Evolutionary conservation across 2,113 vertebrate genomes (phyloP), one percentile per base, ranked within the genome.

Genomic region (Centropus unirufus): DNA sequence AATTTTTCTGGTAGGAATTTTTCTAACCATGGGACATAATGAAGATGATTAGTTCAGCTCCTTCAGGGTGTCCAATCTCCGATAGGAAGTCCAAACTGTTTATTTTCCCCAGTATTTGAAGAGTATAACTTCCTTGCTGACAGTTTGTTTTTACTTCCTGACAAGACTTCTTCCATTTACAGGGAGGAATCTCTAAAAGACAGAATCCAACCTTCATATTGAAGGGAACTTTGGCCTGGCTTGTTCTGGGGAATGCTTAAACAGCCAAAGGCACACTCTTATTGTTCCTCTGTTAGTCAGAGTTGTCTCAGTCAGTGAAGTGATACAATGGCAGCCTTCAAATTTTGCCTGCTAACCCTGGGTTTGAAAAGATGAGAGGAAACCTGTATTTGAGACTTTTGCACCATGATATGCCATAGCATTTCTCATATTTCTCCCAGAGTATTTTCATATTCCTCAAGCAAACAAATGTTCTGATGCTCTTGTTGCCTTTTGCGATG

Each of bases 161-260:
- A 24, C 5, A 62, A 44, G 19, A 44, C 3, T 66, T 76, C 12
- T 82, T 64, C 20, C 10, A n/a, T 61, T 72, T 0, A 0, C 2
- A 64, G 78, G 29, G 18, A 87, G 7, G 23, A 75, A 52, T 44
- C 17, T 46, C 14, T n/a, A 1, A 14, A 72, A 68, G 39, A 72
- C 7, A 72, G 8, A 54, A 39, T 70, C 61, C 57, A 67, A 1
- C 21, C 19, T 64, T 72, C 39, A 10, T 24, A 8, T n/a, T 27
- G n/a, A 20, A 26, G 24, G 47, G 29, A 69, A 79, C 72, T 90
- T 77, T 21, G 44, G 49, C 17, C 27, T 74, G 55, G 15, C 24
- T 89, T 55, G 24, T 64, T 78, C 40, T 44, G 27, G 34, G 12
- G 40, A 83, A 24, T 21, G 26, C 52, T 67, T 49, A 52, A 58